Evolutionary conservation across 2,888 invertebrate species (phyloP), one percentile per base, ranked within the genome.

Genomic region (Aproaerema taeniolella): DNA sequence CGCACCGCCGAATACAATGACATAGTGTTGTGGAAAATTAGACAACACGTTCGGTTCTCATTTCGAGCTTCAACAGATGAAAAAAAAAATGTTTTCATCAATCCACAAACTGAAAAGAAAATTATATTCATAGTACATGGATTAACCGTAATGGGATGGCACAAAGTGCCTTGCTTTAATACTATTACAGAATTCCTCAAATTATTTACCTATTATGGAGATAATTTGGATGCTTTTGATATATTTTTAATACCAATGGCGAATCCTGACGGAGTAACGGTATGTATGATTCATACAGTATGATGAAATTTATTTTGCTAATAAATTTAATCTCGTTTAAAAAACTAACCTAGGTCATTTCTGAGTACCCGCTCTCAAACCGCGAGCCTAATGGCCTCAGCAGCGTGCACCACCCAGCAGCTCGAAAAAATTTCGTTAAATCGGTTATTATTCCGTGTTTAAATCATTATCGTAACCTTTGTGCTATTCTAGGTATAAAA

Each of bases 171-270:
- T 13, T 40, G 40, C n/a, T 24, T 40, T 5, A 31, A 9, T 7
- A 14, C 25, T 15, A 6, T 13, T 16, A 24, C 30, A 10, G 4
- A 14, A 15, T 40, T 40, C 11, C 7, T n/a, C 5, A 12, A 9
- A 2, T 16, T 40, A 8, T n/a, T 40, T 1, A 2, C 13, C 3
- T 35, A 20, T 28, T 49, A 46, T 32, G n/a, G 39, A 9, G 26
- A 39, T 5, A 41, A 43, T 38, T 37, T 45, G 20, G 35, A 46
- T 12, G 38, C 34, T 20, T 49, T 43, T 36, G 46, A 49, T 12
- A 45, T 49, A 16, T 49, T 30, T 25, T n/a, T 49, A 8, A 38
- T 49, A 16, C 49, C 49, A n/a, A 37, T 46, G 39, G 49, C 49
- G 1, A 49, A 49, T 40, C 49, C 49, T n/a, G 49, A 49, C 31